A percentile compares a stretch with the other conserved stretches of the same genome.
Conservation (phyloP, 1,140 invertebrate species). For the Oryzaephilus surinamensis region DNA sequence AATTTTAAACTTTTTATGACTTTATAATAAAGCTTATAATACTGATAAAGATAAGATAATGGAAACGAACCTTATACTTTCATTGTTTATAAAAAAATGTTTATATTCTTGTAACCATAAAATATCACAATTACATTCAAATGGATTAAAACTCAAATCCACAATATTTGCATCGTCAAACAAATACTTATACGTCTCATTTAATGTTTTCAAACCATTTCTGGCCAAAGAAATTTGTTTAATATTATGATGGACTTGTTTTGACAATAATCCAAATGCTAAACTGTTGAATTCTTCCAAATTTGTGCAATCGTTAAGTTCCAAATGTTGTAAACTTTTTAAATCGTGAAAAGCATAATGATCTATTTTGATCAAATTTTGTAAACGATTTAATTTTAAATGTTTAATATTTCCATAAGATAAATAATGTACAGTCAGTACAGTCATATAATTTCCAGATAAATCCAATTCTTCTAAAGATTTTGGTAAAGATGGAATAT, state of each 20-base stretch:
- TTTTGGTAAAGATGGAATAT: slow-evolving; percentile 23
- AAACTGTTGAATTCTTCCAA: slow-evolving; percentile 25
- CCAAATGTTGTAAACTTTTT: slow-evolving; percentile 24
- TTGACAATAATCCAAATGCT: slow-evolving; percentile 26
- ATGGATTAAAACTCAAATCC: slow-evolving; percentile 30
- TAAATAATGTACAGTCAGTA: slow-evolving; percentile 22
- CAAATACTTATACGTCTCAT: slow-evolving; percentile 24
- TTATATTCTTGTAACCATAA: slow-evolving; percentile 28
- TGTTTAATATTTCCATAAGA: slow-evolving; percentile 25
- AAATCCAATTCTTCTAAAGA: slow-evolving; percentile 28
- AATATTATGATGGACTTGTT: slow-evolving; percentile 16
- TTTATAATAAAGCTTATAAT: neutral
- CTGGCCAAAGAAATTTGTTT: slow-evolving; percentile 25
- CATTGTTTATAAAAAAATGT: slow-evolving; percentile 14
- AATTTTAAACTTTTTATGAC: neutral
- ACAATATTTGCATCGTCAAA: slow-evolving; percentile 25
- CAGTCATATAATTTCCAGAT: slow-evolving; percentile 28
- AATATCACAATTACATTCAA: slow-evolving; percentile 29
- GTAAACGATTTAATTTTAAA: slow-evolving; percentile 27
- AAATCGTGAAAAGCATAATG: slow-evolving; percentile 34
- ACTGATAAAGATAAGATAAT: neutral
- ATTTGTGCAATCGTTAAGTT: slow-evolving; percentile 26
- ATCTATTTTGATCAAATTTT: slow-evolving; percentile 21
- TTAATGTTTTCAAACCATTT: slow-evolving; percentile 26
- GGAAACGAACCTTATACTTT: slow-evolving; percentile 24